Evolutionary conservation across 2,888 invertebrate genomes (phyloP).

Genomic region (Pollenia labialis): DNA sequence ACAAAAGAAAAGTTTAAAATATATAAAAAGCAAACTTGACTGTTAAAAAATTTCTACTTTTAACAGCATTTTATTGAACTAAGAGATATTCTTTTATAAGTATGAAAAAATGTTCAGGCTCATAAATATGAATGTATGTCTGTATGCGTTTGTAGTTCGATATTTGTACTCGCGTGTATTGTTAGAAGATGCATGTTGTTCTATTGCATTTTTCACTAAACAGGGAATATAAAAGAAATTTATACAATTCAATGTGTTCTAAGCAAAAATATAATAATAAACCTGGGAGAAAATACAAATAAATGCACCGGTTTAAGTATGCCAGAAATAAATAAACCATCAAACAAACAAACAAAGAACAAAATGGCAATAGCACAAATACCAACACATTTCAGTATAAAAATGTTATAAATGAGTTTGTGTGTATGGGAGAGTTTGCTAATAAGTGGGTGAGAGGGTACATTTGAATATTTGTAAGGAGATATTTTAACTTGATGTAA

Average conservation of each 20-base stretch:
- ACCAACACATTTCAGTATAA: background rate
- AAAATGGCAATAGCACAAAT: constrained; percentile 27
- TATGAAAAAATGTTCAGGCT: background rate
- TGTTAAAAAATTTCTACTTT: background rate
- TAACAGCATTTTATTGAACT: constrained; percentile 21
- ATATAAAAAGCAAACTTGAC: background rate
- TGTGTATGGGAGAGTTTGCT: background rate
- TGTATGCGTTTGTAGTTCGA: background rate
- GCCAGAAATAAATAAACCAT: constrained; percentile 33
- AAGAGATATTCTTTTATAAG: background rate
- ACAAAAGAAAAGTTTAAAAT: background rate
- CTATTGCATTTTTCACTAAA: constrained; percentile 23
- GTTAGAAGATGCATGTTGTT: constrained; percentile 28
- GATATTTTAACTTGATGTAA: constrained; percentile 46
- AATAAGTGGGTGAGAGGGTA: background rate
- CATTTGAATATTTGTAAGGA: constrained; percentile 20
- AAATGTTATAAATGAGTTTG: constrained; percentile 6
- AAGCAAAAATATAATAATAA: constrained; percentile 10
- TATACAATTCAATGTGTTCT: background rate
- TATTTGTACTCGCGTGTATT: constrained; percentile 40
- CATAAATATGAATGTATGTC: background rate
- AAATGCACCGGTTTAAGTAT: background rate
- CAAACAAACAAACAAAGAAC: constrained; percentile 28
- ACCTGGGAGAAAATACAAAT: background rate
- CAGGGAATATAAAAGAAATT: background rate